These are phyloP conservation scores for Axinella damicornis DNA, from an alignment of 37 sponge, comb jelly and placozoan species.

Conservation along the genomic window DNA sequence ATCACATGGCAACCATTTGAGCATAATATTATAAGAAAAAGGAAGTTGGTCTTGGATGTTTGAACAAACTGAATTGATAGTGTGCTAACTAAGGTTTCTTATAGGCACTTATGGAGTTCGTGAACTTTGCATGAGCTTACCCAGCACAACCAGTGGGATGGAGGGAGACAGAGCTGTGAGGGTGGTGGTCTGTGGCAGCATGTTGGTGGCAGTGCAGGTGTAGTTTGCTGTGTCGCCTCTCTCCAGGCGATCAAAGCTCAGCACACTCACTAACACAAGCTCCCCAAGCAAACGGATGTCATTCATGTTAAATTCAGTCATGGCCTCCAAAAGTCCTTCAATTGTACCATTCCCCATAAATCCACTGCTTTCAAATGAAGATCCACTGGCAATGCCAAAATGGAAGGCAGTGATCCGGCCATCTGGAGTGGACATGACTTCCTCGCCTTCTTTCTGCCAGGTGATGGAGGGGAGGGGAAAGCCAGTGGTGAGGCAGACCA, in stretches of 20 bases:
- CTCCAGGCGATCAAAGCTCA: conserved; percentile 32
- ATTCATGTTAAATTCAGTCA: neutral
- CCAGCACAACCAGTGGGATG: conserved; percentile 46
- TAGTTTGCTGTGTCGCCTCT: conserved; percentile 77
- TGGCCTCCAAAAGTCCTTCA: neutral
- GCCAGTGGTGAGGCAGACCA: conserved; percentile 62
- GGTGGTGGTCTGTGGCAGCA: conserved; percentile 25
- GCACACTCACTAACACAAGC: conserved; percentile 49
- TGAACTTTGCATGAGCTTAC: too few relatives aligned
- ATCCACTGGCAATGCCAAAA: too few relatives aligned
- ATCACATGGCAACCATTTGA: too few relatives aligned
- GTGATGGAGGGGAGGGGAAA: conserved; percentile 53
- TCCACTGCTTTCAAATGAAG: too few relatives aligned
- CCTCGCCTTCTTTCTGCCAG: conserved; percentile 54
- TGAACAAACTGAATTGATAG: too few relatives aligned
- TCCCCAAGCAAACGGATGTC: neutral
- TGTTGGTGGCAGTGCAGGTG: conserved; percentile 60
- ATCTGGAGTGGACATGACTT: neutral
- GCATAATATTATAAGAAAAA: too few relatives aligned
- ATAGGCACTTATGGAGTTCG: too few relatives aligned
- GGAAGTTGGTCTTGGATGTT: too few relatives aligned
- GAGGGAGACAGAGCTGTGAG: conserved; percentile 10
- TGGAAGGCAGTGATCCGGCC: neutral
- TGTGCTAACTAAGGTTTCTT: too few relatives aligned
- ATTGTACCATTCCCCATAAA: too few relatives aligned